A percentile compares a stretch with the other conserved stretches of the same genome.
Conservation (phyloP, 2,888 invertebrate genomes). For the Thyatira batis region DNA sequence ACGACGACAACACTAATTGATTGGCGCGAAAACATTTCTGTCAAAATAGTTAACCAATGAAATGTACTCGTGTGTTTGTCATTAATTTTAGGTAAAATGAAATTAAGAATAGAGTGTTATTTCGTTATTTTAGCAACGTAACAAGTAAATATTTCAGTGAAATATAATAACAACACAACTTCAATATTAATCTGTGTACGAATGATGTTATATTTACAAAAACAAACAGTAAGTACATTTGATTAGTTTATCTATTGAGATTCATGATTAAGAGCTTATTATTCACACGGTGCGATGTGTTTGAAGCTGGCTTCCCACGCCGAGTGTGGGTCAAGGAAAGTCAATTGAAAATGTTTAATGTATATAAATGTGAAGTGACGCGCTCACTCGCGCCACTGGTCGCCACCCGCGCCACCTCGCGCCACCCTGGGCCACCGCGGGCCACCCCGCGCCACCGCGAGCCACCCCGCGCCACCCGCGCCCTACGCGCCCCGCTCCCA, state of each 20-base stretch:
- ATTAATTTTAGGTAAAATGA: too few relatives aligned
- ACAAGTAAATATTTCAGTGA: too few relatives aligned
- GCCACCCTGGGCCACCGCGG: not conserved
- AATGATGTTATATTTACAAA: too few relatives aligned
- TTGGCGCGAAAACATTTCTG: not conserved
- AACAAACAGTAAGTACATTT: not conserved
- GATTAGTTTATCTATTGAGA: not conserved
- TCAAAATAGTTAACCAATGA: too few relatives aligned
- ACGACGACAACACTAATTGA: not conserved
- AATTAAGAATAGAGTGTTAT: too few relatives aligned
- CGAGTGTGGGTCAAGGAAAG: not conserved
- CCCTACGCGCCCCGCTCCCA: not conserved
- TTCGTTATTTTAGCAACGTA: too few relatives aligned
- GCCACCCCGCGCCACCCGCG: not conserved
- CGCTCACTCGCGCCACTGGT: too few relatives aligned
- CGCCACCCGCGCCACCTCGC: not conserved
- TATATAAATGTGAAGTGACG: too few relatives aligned
- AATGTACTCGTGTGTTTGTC: too few relatives aligned
- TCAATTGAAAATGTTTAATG: too few relatives aligned
- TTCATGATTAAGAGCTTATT: not conserved
- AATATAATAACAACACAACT: too few relatives aligned
- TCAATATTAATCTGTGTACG: too few relatives aligned
- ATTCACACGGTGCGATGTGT: not conserved
- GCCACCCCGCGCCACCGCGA: not conserved
- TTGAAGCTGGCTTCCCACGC: not conserved